Evolutionary conservation across 2,113 vertebrate species (phyloP), one percentile per base, ranked within the genome.

Genomic region (Cyanoliseus patagonus): DNA sequence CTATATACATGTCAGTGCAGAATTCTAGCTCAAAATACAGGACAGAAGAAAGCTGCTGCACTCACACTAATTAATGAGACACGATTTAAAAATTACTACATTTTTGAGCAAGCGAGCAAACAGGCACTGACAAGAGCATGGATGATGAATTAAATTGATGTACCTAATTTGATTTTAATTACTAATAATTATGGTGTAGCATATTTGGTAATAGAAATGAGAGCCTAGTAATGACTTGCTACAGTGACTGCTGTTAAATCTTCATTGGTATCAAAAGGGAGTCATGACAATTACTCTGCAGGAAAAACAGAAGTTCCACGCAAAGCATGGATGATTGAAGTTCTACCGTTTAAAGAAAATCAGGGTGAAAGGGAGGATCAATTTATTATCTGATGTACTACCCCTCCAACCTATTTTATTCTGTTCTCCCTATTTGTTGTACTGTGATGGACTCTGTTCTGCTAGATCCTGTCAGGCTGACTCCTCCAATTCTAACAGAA

Each of bases 131-230:
- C 75, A 96, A 95, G 78, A 96, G 78, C 92, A 75, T 23, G 72
- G 86, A 90, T 89, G 89, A 96, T 92, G 63, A 97, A 96, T 95
- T 92, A 94, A 89, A 95, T 51, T 95, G 76, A 95, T 92, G 90
- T 62, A 82, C 52, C 70, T 94, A 92, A 95, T 95, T 94, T 94
- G 92, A 96, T 96, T 96, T 96, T 96, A 96, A 96, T 96, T 93
- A 91, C 91, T 90, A 96, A 86, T 92, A 95, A 96, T 94, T 95
- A 91, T 80, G 57, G 82, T 91, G 67, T 88, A 96, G 90, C 76
- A 87, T 93, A 94, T 96, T 86, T 86, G 72, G 83, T 68, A 92
- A 91, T 44, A 93, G 85, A 90, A 96, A 92, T 78, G 73, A 94
- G 86, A 88, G 35, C 57, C 94, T 69, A 91, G 63, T 89, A 95